Evolutionary conservation across 2,888 invertebrate species (phyloP).

Genomic region (Prionchulus punctatus): DNA sequence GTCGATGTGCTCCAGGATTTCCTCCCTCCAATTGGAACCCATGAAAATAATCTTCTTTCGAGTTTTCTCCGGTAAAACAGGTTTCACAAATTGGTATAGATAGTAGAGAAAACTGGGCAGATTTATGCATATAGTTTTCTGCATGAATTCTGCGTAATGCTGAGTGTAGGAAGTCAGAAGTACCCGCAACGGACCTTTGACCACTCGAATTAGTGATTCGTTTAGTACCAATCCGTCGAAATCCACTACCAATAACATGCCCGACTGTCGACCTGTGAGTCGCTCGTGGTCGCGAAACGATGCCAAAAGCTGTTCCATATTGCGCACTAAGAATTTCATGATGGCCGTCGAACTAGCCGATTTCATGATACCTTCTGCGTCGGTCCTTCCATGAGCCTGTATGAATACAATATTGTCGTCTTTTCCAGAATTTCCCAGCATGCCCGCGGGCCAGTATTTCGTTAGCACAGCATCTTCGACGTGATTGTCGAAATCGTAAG

Average conservation of each 20-base stretch:
- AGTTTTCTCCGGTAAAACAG: not conserved
- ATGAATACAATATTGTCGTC: not conserved
- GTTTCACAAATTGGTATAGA: not conserved
- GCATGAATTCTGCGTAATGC: not conserved
- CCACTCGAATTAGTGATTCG: no score
- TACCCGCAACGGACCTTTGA: no score
- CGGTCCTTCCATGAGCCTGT: not conserved
- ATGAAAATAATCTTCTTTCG: conserved; percentile 15
- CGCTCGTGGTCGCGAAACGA: not conserved
- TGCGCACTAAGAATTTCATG: not conserved
- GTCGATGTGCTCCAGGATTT: no score
- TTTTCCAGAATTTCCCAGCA: not conserved
- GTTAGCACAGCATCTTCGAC: not conserved
- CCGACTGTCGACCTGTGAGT: not conserved
- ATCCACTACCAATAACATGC: not conserved
- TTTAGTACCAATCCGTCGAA: no score
- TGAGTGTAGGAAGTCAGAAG: not conserved
- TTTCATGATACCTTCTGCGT: not conserved
- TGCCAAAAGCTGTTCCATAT: not conserved
- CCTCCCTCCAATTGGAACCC: no score
- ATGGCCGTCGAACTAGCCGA: not conserved
- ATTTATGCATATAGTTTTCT: not conserved
- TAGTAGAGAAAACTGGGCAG: not conserved
- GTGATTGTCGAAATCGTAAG: not conserved
- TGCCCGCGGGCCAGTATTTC: not conserved